Evolutionary conservation across 2,113 vertebrate genomes (phyloP).

Genomic region (Hippolais icterina): DNA sequence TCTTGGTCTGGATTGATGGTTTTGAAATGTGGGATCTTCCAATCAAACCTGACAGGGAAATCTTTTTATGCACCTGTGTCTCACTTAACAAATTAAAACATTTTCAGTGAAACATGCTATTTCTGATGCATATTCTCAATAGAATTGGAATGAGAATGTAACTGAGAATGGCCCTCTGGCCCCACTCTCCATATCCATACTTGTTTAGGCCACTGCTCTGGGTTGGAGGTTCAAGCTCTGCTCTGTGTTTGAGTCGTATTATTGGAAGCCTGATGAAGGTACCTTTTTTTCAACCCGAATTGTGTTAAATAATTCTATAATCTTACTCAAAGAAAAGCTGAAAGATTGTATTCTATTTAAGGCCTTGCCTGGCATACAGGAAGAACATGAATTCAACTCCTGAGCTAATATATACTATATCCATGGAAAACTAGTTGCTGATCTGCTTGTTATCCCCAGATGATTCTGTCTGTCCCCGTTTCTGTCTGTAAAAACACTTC

Average conservation of each 20-base stretch:
- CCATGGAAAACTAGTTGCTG: background rate
- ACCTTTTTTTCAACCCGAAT: background rate
- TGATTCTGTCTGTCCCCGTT: background rate
- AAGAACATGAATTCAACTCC: background rate
- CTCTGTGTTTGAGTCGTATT: background rate
- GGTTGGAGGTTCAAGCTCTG: background rate
- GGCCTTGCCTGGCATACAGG: background rate
- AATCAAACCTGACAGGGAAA: background rate
- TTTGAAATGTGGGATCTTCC: background rate
- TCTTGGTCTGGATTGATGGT: background rate
- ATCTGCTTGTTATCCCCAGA: background rate
- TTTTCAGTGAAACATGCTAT: background rate
- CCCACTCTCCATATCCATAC: accelerated
- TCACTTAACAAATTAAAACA: background rate
- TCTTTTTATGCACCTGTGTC: background rate
- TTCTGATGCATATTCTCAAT: background rate
- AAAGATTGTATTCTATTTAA: background rate
- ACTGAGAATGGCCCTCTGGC: background rate
- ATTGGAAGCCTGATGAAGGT: background rate
- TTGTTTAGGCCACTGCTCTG: background rate
- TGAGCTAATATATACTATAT: background rate
- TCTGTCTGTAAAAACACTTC: background rate
- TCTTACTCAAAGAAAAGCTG: background rate
- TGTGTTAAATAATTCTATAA: background rate
- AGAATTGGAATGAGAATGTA: background rate